phyloP scores from a whole-genome alignment of 2,888 invertebrate species.

The Ischnura elegans region DNA sequence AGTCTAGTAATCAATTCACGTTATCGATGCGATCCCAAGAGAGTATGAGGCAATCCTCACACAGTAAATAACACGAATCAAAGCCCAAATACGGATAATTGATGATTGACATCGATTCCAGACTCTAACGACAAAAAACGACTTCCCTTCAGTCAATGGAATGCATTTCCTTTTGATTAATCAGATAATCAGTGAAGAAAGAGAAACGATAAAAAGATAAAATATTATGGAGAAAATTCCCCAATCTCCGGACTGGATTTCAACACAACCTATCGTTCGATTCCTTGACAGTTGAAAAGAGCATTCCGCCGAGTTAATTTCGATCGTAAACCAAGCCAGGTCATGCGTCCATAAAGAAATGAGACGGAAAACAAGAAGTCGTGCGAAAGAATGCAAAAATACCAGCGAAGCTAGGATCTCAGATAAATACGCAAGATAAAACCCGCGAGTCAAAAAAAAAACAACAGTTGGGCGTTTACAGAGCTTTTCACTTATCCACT shows the following conservation, averaged over 20 bases:
- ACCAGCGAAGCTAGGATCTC: conserved; percentile 25
- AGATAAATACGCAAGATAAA: conserved; percentile 47
- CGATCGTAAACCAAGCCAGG: not conserved
- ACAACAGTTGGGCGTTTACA: not conserved
- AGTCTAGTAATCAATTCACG: too few relatives aligned
- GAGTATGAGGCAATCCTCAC: not conserved
- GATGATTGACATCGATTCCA: not conserved
- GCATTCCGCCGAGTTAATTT: conserved; percentile 14
- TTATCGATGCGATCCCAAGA: too few relatives aligned
- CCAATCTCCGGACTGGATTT: not conserved
- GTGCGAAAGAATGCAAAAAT: conserved; percentile 1
- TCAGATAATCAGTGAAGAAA: not conserved
- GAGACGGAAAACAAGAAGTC: not conserved
- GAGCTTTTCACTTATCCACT: not conserved
- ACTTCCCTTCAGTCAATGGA: not conserved
- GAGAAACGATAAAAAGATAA: not conserved
- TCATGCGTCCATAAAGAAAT: not conserved
- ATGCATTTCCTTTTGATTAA: not conserved
- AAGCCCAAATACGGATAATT: not conserved
- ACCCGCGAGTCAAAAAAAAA: not conserved
- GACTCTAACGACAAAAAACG: not conserved
- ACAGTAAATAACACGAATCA: not conserved
- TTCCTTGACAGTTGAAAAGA: not conserved
- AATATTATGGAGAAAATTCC: not conserved
- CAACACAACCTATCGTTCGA: not conserved